Conservation (phyloP, 2,113 vertebrate species). For the Prionailurus bengalensis region DNA sequence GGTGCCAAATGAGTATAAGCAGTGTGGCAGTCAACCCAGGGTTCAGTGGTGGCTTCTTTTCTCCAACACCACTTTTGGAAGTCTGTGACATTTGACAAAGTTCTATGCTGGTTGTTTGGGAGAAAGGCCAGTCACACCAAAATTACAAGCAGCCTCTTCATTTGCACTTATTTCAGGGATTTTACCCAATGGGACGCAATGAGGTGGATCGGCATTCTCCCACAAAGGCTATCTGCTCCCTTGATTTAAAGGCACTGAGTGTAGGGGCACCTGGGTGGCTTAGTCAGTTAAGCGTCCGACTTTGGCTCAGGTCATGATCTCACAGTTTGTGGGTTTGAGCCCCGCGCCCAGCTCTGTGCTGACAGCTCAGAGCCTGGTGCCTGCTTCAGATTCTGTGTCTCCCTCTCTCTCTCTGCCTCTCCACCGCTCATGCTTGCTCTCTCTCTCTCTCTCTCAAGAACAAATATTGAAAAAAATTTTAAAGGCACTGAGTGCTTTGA, state of each 20-base stretch:
- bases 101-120: not conserved
- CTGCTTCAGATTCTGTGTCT: too few relatives aligned
- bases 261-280: too few relatives aligned
- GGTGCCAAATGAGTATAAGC: not conserved
- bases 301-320: too few relatives aligned
- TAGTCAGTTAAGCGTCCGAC: too few relatives aligned
- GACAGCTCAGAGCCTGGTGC: too few relatives aligned
- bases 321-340: too few relatives aligned
- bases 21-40: not conserved
- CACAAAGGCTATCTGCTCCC: not conserved
- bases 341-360: too few relatives aligned
- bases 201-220: not conserved
- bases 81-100: not conserved
- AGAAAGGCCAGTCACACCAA: slow-evolving; percentile 25
- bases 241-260: slow-evolving; percentile 9
- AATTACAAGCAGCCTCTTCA: not conserved
- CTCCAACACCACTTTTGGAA: not conserved
- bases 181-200: not conserved
- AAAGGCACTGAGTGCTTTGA: slow-evolving; percentile 10
- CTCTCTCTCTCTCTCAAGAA: too few relatives aligned
- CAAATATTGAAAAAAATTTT: not conserved
- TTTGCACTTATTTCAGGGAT: slow-evolving; percentile 31
- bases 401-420: too few relatives aligned
- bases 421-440: too few relatives aligned
- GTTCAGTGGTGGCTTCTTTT: not conserved